Conservation (phyloP, 1,140 invertebrate genomes). For the Kradibia gibbosae region DNA sequence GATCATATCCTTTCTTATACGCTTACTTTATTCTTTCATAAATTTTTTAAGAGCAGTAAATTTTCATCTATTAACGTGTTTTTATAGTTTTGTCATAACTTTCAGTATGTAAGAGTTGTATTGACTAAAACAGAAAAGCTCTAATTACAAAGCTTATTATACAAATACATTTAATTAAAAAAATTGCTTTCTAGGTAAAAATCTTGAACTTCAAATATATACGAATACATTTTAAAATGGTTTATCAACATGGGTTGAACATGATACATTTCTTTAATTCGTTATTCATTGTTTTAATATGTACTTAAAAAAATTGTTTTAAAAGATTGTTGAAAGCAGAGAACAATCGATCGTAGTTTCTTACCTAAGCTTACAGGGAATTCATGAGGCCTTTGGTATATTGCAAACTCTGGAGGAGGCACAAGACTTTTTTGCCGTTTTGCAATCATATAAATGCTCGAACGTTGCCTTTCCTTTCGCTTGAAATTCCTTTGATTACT, state of each 20-base stretch:
- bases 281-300: no score
- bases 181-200: no score
- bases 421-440: background rate
- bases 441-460: background rate
- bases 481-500: conserved; percentile 13
- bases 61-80: background rate
- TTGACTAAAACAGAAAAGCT: no score
- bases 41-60: background rate
- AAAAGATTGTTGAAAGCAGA: no score
- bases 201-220: no score
- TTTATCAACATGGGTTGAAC: no score
- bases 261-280: no score
- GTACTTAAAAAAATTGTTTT: no score
- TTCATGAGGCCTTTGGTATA: conserved; percentile 5
- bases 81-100: background rate
- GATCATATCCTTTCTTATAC: background rate
- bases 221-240: no score
- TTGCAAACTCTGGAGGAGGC: background rate
- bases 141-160: background rate
- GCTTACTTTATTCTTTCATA: background rate
- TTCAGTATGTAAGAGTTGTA: background rate
- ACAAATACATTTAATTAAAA: background rate
- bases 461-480: background rate
- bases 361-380: background rate
- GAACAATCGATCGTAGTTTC: background rate